phyloP scores from a whole-genome alignment of 2,113 vertebrate genomes.

The Shinisaurus crocodilurus region DNA sequence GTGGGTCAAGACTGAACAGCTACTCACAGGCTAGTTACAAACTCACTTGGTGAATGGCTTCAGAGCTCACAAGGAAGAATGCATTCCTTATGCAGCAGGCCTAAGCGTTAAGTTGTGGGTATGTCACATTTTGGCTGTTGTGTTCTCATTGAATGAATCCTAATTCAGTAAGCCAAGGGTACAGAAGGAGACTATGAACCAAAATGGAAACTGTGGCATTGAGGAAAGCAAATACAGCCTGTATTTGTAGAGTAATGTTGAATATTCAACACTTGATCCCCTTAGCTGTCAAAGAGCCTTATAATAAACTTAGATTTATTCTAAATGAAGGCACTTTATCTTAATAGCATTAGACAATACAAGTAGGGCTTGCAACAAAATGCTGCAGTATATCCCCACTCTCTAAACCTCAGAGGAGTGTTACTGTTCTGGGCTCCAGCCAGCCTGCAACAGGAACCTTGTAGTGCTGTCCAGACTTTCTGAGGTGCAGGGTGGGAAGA shows the following conservation, averaged over 20 bases:
- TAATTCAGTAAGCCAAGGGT: neutral
- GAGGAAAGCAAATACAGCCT: neutral
- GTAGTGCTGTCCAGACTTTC: neutral
- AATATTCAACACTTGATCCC: neutral
- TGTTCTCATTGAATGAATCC: neutral
- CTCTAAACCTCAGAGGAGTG: no score
- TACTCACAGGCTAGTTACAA: neutral
- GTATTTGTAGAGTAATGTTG: neutral
- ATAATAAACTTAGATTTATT: neutral
- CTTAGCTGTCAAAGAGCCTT: neutral
- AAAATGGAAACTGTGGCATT: neutral
- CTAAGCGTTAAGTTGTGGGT: neutral
- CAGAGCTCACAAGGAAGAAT: neutral
- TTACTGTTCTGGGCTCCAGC: neutral
- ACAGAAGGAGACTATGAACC: neutral
- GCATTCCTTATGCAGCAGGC: neutral
- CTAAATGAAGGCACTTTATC: neutral
- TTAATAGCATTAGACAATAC: neutral
- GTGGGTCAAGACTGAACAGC: neutral
- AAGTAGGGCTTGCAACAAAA: neutral
- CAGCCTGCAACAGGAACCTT: no score
- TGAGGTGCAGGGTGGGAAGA: neutral
- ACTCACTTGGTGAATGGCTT: neutral
- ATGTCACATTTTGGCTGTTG: neutral
- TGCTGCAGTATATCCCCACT: neutral